Base-by-base conservation (phyloP, 2,113 vertebrate species). In the Hemiprocne comata region DNA sequence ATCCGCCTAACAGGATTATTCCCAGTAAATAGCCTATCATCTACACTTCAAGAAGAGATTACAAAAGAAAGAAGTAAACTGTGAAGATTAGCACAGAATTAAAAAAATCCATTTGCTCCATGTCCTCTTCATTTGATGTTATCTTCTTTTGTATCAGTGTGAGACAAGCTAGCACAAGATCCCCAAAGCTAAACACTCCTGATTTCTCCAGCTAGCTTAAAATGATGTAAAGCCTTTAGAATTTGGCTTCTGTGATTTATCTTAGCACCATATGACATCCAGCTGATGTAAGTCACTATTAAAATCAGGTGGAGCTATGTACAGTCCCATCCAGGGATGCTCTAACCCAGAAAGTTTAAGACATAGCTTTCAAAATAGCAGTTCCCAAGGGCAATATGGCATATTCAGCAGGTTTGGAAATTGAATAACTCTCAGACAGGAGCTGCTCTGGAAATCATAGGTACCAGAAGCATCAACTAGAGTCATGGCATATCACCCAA, bases 281-380 rank as follows among this genome's bases (percentile, higher is more conserved):
- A 87, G 28, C 17, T 96, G 61, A 72, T 69, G 15, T 46, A 89
- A 92, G 31, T 74, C 34, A 93, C 42, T 64, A 86, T 77, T 88
- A 88, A 78, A 95, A 80, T 86, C 64, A 81, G 50, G 40, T 78
- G 76, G 65, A 93, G 33, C 17, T 77, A 64, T 0, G 2, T 24
- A 48, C 1, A 2, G 14, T 77, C 90, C 65, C 76, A 61, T 75
- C 2, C 17, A 38, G 61, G 75, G 38, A 71, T 91, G 58, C 40
- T 95, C 38, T 88, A 96, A 86, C 42, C 60, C 61, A 94, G 87
- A 77, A 91, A 77, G 64, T 80, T 88, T 36, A 70, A 62, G 66
- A 17, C 86, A 36, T 66, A 80, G 20, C 87, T 93, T 94, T 94
- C 72, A 78, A 92, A 89, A 84, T 53, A 90, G 48, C 48, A 66